These are phyloP conservation scores for Balaeniceps rex DNA, from an alignment of 2,113 vertebrate species.

Conservation along the genomic window DNA sequence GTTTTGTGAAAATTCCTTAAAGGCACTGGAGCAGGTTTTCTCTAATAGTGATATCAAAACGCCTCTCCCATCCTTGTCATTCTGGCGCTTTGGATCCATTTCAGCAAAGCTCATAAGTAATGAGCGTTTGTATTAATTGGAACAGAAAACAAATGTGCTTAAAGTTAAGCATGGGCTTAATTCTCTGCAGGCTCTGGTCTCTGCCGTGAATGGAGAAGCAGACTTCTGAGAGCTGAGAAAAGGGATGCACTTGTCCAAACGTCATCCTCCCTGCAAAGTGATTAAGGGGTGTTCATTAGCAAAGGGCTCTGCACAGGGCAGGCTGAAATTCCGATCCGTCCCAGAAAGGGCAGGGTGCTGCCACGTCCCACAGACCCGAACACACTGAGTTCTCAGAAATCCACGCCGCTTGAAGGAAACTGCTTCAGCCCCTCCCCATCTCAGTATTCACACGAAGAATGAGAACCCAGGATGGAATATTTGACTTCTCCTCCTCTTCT, in stretches of 20 bases:
- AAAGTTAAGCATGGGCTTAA: neutral
- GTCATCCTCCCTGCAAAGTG: neutral
- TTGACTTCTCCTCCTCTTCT: neutral
- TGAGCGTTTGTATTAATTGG: neutral
- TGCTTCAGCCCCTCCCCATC: neutral
- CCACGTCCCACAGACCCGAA: neutral
- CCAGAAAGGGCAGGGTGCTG: neutral
- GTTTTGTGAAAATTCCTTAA: neutral
- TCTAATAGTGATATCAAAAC: neutral
- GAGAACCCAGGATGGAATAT: neutral
- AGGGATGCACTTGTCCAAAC: neutral
- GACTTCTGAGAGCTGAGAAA: neutral
- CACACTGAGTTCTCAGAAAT: neutral
- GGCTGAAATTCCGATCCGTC: neutral
- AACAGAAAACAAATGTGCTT: neutral
- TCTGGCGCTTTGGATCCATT: neutral
- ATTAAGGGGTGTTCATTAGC: neutral
- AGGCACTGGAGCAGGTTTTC: neutral
- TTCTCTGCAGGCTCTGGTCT: neutral
- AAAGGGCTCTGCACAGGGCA: neutral
- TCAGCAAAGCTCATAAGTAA: neutral
- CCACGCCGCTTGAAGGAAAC: neutral
- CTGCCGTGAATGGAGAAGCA: neutral
- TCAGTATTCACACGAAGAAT: neutral
- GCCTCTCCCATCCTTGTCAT: neutral